Conservation (phyloP, 1,140 invertebrate species). For the Pseudomyrmex cubaensis region DNA sequence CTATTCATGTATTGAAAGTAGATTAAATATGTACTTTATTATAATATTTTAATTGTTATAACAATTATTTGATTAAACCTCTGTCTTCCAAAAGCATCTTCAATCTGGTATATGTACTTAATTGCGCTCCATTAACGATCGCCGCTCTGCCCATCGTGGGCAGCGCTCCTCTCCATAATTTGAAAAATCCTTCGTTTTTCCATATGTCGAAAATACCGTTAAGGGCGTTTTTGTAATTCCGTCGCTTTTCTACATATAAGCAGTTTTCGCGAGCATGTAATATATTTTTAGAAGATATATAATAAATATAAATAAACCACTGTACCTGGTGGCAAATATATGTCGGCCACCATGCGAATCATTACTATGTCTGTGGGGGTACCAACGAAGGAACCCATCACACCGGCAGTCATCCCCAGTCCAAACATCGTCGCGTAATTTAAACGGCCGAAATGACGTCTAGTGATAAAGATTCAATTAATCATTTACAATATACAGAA, state of each 20-base stretch:
- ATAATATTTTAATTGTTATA: not conserved
- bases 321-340: constrained; percentile 86
- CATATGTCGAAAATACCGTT: constrained; percentile 88
- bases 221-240: constrained; percentile 90
- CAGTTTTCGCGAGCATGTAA: not conserved
- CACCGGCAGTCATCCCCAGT: constrained; percentile 66
- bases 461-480: not conserved
- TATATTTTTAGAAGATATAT: not conserved
- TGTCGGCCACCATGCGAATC: constrained; percentile 91
- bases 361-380: constrained; percentile 82
- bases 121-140: constrained; percentile 91
- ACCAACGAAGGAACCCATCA: constrained; percentile 64
- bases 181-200: constrained; percentile 88
- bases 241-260: constrained; percentile 81
- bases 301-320: not conserved
- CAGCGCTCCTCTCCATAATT: constrained; percentile 88
- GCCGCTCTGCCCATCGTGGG: constrained; percentile 85
- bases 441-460: constrained; percentile 58
- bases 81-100: constrained; percentile 87
- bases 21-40: too few species aligned
- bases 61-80: constrained; percentile 72
- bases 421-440: constrained; percentile 65
- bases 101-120: constrained; percentile 90
- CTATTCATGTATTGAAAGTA: constrained; percentile 33
- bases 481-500: not conserved